phyloP scores from a whole-genome alignment of 2,797 vertebrate genomes.

The Buceros bicornis region DNA sequence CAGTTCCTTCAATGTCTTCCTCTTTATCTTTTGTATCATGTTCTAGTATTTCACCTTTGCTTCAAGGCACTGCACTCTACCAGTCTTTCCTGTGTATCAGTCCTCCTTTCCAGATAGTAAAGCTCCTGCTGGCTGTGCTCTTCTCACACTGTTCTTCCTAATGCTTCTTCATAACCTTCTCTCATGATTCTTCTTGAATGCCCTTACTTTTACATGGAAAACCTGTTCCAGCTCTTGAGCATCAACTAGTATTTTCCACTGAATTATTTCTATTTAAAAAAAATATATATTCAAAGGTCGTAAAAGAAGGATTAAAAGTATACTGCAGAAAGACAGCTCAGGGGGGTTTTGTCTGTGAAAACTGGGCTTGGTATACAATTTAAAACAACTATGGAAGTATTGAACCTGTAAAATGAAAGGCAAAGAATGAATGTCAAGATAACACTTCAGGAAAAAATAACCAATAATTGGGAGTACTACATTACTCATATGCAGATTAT shows the following conservation, averaged over 20 bases:
- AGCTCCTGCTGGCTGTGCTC: constrained; percentile 19
- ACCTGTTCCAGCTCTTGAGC: not conserved
- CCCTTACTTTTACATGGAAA: not conserved
- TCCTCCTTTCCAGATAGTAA: not conserved
- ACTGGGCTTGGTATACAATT: not conserved
- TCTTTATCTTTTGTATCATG: constrained; percentile 15
- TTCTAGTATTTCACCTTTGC: constrained; percentile 32
- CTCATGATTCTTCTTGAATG: constrained; percentile 23
- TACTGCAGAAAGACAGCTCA: not conserved
- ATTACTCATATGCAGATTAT: not conserved
- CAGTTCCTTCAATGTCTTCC: constrained; percentile 32
- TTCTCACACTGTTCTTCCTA: constrained; percentile 20
- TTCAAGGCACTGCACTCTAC: constrained; percentile 26
- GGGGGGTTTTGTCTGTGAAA: not conserved
- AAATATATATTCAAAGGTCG: not conserved
- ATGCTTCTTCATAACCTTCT: constrained; percentile 18
- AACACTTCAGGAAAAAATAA: not conserved
- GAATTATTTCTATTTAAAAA: not conserved
- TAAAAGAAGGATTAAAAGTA: not conserved
- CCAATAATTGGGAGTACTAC: not conserved
- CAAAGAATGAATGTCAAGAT: not conserved
- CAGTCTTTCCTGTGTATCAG: constrained; percentile 11
- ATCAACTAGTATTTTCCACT: not conserved
- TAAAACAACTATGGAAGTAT: not conserved
- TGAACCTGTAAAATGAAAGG: not conserved